Evolutionary conservation across 2,797 vertebrate species (phyloP), one percentile per base, ranked within the genome.

Genomic region (Trematomus bernacchii): DNA sequence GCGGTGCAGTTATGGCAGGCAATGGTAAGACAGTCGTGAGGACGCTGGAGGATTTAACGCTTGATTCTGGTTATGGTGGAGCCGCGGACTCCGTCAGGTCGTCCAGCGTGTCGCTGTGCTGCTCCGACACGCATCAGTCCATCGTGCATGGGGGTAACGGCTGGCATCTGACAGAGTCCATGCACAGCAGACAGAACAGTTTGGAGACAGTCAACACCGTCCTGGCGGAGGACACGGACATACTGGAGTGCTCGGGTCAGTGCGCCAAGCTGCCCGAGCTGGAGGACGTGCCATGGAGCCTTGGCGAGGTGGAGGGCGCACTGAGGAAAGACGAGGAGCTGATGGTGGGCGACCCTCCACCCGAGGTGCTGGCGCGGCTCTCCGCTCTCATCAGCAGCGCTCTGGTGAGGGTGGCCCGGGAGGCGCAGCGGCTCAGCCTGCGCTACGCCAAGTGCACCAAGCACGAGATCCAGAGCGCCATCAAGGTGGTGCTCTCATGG

Each of bases 121-220:
- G 94, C 87, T 96, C 94, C 85, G 94, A 95, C 92, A 87, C 95
- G 93, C 94, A 95, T 82, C 93, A 89, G 89, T 94, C 95, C 77
- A 80, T 94, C 76, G 80, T 93, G 92, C 95, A 95, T 90, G 95
- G 95, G 76, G 94, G 91, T 75, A 95, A 95, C 92, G 92, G 94
- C 92, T 95, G 95, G 95, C 94, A 95, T 95, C 91, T 95, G 90
- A 95, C 95, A 48, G 95, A 94, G 89, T 95, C 94, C 82, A 95
- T 95, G 94, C 95, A 98, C 95, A 98, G 97, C 95, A 92, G 98
- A 93, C 97, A 98, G 82, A 97, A 98, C 96, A 99, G 98, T 94
- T 95, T 98, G 93, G 98, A 99, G 95, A 98, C 95, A 53, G 93
- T 96, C 62, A 95, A 96, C 92, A 96, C 95, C 82, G 95, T 95